Conservation (phyloP, 2,113 vertebrate species). For the Platysteira castanea region DNA sequence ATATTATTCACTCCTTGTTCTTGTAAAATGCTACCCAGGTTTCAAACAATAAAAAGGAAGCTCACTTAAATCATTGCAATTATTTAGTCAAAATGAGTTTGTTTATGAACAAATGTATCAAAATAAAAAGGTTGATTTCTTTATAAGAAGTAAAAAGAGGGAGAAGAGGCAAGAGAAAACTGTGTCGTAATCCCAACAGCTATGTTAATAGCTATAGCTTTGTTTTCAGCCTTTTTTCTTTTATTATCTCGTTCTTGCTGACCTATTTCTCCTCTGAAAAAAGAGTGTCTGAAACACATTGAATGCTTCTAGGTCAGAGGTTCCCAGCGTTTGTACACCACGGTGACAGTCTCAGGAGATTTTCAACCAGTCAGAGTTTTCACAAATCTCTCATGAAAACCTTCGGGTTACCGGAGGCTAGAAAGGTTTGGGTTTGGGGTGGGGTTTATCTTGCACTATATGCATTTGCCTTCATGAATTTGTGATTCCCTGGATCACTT, state of each 20-base stretch:
- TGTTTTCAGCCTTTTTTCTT: slow-evolving; percentile 25
- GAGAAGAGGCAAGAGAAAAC: not conserved
- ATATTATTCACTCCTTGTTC: slow-evolving; percentile 41
- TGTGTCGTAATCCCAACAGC: not conserved
- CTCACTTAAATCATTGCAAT: slow-evolving; percentile 32
- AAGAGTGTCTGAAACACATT: not conserved
- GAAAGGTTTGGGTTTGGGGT: not conserved
- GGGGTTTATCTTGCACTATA: not conserved
- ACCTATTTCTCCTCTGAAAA: slow-evolving; percentile 30
- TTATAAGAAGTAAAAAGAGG: not conserved
- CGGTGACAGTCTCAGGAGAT: slow-evolving; percentile 21
- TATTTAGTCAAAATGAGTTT: slow-evolving; percentile 54
- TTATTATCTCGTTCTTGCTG: slow-evolving; percentile 16
- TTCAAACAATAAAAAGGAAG: slow-evolving; percentile 38
- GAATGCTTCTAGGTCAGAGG: slow-evolving; percentile 50
- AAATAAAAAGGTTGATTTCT: not conserved
- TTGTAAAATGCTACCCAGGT: slow-evolving; percentile 23
- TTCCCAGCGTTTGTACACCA: not conserved
- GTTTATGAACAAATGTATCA: slow-evolving; percentile 6
- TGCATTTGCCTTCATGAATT: slow-evolving; percentile 49
- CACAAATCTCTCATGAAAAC: not conserved
- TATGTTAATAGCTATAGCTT: not conserved
- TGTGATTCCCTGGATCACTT: slow-evolving; percentile 60
- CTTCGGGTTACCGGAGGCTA: not conserved
- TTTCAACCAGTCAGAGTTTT: slow-evolving; percentile 29